Conservation (phyloP, 2,797 vertebrate species). For the Ara ararauna region DNA sequence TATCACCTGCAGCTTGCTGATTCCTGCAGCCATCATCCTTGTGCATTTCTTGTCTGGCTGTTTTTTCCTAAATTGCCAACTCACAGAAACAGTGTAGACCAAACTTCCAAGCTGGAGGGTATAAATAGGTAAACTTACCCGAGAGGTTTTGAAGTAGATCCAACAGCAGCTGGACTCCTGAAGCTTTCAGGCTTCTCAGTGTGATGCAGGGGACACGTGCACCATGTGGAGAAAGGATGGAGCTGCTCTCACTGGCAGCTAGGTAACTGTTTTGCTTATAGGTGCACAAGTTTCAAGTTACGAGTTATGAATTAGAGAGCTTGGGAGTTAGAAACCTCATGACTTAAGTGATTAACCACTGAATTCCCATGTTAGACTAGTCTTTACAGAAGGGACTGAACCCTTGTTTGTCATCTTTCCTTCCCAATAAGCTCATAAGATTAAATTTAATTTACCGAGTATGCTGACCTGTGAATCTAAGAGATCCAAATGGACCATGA, state of each 20-base stretch:
- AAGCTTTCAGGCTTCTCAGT: neutral
- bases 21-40: neutral
- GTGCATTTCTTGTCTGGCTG: neutral
- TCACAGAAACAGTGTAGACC: too few relatives aligned
- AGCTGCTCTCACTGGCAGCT: neutral
- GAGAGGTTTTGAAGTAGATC: too few relatives aligned
- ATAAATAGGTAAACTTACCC: too few relatives aligned
- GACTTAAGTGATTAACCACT: neutral
- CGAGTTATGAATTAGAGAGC: neutral
- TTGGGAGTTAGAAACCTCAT: neutral
- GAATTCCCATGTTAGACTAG: neutral
- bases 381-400: too few relatives aligned
- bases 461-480: too few relatives aligned
- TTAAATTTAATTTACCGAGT: too few relatives aligned
- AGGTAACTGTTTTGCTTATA: neutral
- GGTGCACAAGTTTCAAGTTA: rapidly evolving
- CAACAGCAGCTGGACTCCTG: neutral
- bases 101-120: too few relatives aligned
- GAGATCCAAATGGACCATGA: too few relatives aligned
- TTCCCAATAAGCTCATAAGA: too few relatives aligned
- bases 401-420: too few relatives aligned
- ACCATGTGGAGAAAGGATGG: neutral
- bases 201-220: neutral
- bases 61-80: too few relatives aligned
- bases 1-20: neutral